phyloP scores from a whole-genome alignment of 2,797 vertebrate genomes.

The Acanthurus leucopareius region DNA sequence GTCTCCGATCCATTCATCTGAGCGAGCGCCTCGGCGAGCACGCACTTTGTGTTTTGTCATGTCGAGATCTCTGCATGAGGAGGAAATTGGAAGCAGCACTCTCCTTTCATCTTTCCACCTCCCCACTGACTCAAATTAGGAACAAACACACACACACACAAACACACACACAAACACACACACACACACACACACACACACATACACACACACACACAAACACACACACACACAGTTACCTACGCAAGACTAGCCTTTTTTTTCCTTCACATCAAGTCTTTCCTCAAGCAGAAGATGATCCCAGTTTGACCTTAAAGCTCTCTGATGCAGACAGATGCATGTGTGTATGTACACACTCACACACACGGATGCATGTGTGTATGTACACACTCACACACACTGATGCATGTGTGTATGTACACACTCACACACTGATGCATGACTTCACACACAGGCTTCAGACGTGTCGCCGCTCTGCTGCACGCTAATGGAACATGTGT shows the following conservation, averaged over 20 bases:
- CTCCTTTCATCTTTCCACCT: slow-evolving; percentile 68
- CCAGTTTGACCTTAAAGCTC: slow-evolving; percentile 38
- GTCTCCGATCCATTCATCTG: slow-evolving; percentile 28
- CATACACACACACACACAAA: neutral
- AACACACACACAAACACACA: too few species aligned
- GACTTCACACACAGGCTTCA: too few species aligned
- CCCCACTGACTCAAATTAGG: slow-evolving; percentile 67
- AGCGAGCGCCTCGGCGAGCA: neutral
- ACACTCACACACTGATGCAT: too few species aligned
- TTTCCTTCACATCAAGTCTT: slow-evolving; percentile 21
- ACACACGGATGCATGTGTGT: slow-evolving; percentile 8
- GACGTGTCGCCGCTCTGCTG: too few species aligned
- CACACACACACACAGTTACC: slow-evolving; percentile 11
- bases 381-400: neutral
- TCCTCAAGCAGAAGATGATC: slow-evolving; percentile 24
- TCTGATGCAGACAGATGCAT: neutral
- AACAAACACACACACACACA: slow-evolving; percentile 7
- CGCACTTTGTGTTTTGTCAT: slow-evolving; percentile 56
- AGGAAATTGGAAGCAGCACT: slow-evolving; percentile 69
- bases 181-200: too few species aligned
- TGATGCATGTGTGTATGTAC: too few species aligned
- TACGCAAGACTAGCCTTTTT: neutral
- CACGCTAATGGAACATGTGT: neutral
- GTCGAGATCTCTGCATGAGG: slow-evolving; percentile 59
- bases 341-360: neutral